Base-by-base conservation (phyloP, 2,888 invertebrate species). In the Drosophila picticornis region DNA sequence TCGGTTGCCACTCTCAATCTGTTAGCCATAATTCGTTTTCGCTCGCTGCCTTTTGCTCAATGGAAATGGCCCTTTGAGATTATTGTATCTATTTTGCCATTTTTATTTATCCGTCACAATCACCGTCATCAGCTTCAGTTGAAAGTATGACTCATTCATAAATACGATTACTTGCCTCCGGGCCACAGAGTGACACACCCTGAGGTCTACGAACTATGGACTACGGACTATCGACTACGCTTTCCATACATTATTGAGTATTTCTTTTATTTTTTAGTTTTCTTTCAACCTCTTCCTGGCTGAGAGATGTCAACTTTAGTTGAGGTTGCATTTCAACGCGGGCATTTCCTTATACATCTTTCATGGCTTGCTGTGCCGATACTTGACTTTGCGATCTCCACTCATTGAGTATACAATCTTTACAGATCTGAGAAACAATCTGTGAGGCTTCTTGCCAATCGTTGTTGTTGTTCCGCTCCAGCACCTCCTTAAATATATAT, bases 11-110 rank as follows among this genome's bases (percentile, higher is more conserved):
- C 32, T 34, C 4, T 10, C 50, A 72, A 29, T 64, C 53, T 72
- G 57, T 52, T 59, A 25, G 36, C 46, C 58, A 80, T 85, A 83
- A 85, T 74, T 82, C 69, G 77, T 74, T 85, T 77, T 77, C 57
- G 40, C 53, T 55, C 36, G 50, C 27, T 57, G 61, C 73, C 67
- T 69, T 72, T 73, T 76, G 38, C 76, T 60, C 48, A 13, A 9
- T 68, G 67, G 56, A 70, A 63, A 58, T 72, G 69, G 65, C 74
- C 69, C 74, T 77, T 80, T 72, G 81, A 83, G 81, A 83, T 60
- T 82, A 75, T 68, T 58, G 36, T 43, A 68, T 76, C 46, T 51
- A 58, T 46, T 60, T 85, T 80, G 58, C 80, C 57, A 61, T 66
- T 72, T 72, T 59, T 25, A 25, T 60, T 48, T 48, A 25, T 59